Conservation (phyloP, 1,140 invertebrate species). For the Orussus abietinus region DNA sequence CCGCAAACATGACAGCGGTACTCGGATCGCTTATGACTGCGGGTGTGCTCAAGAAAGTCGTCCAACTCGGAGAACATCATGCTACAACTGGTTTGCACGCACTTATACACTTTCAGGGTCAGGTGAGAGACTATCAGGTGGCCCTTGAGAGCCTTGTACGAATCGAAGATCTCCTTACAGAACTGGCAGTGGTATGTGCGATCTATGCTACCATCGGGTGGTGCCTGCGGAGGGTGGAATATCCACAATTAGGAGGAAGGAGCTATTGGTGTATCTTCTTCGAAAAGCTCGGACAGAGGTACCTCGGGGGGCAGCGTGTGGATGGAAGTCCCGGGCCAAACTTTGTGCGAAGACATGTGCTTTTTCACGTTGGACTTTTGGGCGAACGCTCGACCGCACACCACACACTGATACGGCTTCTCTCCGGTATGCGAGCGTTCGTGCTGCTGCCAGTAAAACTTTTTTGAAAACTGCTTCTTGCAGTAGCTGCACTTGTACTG, state of each 20-base stretch:
- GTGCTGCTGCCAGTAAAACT: constrained; percentile 57
- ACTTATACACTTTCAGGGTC: constrained; percentile 62
- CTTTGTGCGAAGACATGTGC: constrained; percentile 67
- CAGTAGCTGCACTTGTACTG: constrained; percentile 54
- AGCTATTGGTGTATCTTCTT: constrained; percentile 8
- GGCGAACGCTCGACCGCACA: constrained; percentile 59
- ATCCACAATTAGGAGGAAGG: constrained; percentile 1
- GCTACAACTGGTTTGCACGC: constrained; percentile 61
- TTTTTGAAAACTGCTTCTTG: constrained; percentile 55
- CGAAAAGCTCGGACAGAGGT: too few relatives aligned
- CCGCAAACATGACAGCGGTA: constrained; percentile 64
- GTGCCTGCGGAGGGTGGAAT: constrained; percentile 29
- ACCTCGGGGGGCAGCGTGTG: constrained; percentile 48
- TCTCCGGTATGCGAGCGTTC: constrained; percentile 60
- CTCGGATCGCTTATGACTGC: constrained; percentile 57
- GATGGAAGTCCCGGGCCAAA: constrained; percentile 49
- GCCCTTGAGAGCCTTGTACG: constrained; percentile 47
- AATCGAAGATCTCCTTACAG: constrained; percentile 51
- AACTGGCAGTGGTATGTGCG: constrained; percentile 50
- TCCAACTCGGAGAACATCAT: constrained; percentile 62
- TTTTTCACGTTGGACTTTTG: constrained; percentile 69
- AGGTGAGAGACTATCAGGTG: constrained; percentile 46
- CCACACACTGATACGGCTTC: constrained; percentile 62
- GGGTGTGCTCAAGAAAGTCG: constrained; percentile 62
- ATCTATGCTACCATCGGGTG: constrained; percentile 46